phyloP scores from a whole-genome alignment of 2,113 vertebrate genomes.

The Balaenoptera acutorostrata region DNA sequence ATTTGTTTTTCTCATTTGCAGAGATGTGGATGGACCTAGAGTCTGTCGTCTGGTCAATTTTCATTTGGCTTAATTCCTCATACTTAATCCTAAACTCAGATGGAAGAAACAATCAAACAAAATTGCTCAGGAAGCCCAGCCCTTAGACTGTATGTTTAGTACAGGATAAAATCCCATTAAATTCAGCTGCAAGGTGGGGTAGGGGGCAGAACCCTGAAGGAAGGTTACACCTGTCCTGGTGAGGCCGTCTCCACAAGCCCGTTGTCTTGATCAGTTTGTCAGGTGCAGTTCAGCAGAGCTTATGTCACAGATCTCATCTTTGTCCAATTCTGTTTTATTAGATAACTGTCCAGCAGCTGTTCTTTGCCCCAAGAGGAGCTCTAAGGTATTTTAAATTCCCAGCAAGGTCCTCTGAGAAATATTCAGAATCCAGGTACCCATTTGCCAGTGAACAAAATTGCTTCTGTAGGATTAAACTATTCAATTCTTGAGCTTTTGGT shows the following conservation, averaged over 20 bases:
- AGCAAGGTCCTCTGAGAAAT: background rate
- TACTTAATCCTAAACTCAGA: background rate
- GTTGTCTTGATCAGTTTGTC: background rate
- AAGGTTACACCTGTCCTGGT: rapidly evolving
- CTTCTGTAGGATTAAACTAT: conserved; percentile 47
- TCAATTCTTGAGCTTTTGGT: background rate
- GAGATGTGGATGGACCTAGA: no score
- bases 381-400: background rate
- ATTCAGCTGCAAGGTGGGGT: background rate
- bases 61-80: background rate
- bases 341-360: background rate
- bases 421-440: background rate
- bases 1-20: no score
- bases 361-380: rapidly evolving
- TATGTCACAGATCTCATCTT: background rate
- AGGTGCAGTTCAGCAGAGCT: background rate
- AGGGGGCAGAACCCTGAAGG: background rate
- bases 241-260: rapidly evolving
- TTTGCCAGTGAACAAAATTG: background rate
- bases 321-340: background rate
- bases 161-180: background rate
- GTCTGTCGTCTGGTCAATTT: background rate
- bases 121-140: background rate
- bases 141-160: rapidly evolving
- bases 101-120: background rate